A percentile compares a stretch with the other conserved stretches of the same genome.
Conservation (phyloP, 2,797 vertebrate genomes). For the Capromys pilorides region DNA sequence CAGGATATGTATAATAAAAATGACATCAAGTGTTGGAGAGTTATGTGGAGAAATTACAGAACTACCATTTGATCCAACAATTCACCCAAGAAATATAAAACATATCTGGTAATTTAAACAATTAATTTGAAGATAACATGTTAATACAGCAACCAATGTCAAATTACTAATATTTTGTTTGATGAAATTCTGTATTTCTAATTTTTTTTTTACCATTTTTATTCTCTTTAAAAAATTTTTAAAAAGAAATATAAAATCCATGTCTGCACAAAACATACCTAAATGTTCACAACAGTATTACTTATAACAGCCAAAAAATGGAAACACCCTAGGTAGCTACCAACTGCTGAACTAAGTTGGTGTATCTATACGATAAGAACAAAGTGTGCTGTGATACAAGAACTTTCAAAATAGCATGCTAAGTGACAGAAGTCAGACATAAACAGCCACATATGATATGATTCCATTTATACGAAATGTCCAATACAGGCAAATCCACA, state of each 20-base stretch:
- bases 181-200: too few species aligned
- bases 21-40: background rate
- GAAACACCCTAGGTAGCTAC: background rate
- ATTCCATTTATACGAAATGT: background rate
- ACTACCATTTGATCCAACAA: background rate
- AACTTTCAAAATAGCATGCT: background rate
- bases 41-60: background rate
- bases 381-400: background rate
- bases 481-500: background rate
- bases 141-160: too few species aligned
- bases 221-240: too few species aligned
- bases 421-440: constrained; percentile 26
- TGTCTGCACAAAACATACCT: background rate
- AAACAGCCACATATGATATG: background rate
- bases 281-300: constrained; percentile 1
- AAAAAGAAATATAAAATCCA: background rate
- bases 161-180: too few species aligned
- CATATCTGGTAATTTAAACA: too few species aligned
- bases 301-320: background rate
- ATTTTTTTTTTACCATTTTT: too few species aligned
- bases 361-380: background rate
- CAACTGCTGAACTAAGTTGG: constrained; percentile 10
- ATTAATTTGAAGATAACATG: too few species aligned
- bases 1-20: background rate
- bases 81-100: background rate